Percentiles rank a stretch among this genome's conserved stretches.
Conservation (phyloP, 2,113 vertebrate species). For the Octodon degus region DNA sequence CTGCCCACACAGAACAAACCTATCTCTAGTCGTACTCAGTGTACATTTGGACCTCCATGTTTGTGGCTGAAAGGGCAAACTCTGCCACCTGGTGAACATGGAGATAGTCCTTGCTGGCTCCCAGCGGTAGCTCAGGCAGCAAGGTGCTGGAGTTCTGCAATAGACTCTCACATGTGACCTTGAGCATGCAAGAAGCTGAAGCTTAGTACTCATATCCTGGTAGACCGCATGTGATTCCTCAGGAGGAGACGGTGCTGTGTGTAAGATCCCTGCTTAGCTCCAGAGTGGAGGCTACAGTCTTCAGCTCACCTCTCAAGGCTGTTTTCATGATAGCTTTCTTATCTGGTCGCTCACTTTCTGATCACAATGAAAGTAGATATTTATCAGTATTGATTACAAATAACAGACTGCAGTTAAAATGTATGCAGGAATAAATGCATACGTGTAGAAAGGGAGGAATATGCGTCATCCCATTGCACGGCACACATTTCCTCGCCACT, state of each 20-base stretch:
- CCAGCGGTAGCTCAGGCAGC: background rate
- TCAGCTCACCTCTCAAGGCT: background rate
- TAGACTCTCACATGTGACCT: background rate
- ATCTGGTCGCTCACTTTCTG: background rate
- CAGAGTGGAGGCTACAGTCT: background rate
- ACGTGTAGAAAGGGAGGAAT: background rate
- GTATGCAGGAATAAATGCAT: background rate
- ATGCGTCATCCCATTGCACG: background rate
- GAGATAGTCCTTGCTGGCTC: no score
- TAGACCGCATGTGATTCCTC: background rate
- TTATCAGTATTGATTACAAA: background rate
- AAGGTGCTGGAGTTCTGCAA: background rate
- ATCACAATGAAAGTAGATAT: background rate
- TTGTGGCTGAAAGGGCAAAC: no score
- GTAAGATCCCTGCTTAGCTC: background rate
- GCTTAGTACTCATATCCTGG: accelerated
- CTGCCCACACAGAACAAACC: no score
- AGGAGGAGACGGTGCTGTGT: background rate
- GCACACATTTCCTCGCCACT: background rate
- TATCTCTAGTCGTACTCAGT: no score
- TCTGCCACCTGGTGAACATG: no score
- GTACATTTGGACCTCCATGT: no score
- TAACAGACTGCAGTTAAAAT: no score
- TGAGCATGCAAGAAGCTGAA: background rate
- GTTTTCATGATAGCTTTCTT: background rate